A percentile compares a stretch with the other conserved stretches of the same genome.
phyloP scores from a whole-genome alignment of 1,140 invertebrate genomes.

The Zaprionus inermis region DNA sequence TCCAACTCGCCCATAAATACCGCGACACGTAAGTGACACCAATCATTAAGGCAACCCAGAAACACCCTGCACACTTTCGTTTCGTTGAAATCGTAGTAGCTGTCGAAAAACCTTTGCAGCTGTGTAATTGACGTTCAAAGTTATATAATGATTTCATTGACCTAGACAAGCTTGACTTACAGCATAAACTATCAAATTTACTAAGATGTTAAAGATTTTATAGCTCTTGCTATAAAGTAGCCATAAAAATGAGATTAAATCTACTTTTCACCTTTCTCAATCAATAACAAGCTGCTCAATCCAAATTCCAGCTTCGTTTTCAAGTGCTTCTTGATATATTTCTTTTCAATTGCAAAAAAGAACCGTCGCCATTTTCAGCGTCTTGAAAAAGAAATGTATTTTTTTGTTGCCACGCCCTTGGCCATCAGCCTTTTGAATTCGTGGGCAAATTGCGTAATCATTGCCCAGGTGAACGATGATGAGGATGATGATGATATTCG shows the following conservation, averaged over 20 bases:
- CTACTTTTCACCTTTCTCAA: neutral
- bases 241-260: neutral
- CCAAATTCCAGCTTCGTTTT: neutral
- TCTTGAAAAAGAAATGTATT: slow-evolving; percentile 6
- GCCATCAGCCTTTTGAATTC: neutral
- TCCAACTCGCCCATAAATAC: slow-evolving; percentile 62
- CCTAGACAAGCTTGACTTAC: too few relatives aligned
- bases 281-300: neutral
- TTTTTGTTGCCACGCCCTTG: slow-evolving; percentile 21
- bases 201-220: neutral
- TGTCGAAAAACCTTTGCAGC: neutral
- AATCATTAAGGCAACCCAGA: too few relatives aligned
- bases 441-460: slow-evolving; percentile 86
- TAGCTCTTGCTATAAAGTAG: neutral
- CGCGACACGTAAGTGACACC: slow-evolving; percentile 67
- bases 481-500: slow-evolving; percentile 19
- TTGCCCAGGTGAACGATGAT: slow-evolving; percentile 30
- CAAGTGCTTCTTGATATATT: neutral
- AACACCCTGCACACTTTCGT: neutral
- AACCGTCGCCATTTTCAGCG: neutral
- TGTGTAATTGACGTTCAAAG: neutral
- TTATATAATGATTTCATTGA: too few relatives aligned
- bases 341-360: neutral
- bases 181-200: too few relatives aligned
- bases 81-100: neutral